Evolutionary conservation across 2,888 invertebrate genomes (phyloP).

Genomic region (Folsomia manolachei): DNA sequence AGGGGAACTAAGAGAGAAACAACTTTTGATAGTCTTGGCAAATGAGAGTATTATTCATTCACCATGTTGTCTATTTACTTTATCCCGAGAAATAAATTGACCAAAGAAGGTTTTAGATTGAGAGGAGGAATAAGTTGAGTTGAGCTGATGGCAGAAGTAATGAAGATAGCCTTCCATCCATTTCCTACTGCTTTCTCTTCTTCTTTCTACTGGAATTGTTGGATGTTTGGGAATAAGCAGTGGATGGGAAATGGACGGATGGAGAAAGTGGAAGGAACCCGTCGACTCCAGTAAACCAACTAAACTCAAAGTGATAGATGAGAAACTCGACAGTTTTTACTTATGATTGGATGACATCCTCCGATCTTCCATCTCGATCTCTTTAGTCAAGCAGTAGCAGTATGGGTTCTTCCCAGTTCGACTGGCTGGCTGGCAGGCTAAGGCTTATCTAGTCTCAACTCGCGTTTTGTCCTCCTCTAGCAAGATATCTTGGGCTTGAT

Average conservation of each 20-base stretch:
- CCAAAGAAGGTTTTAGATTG: constrained; percentile 17
- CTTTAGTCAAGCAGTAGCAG: no score
- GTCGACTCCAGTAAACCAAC: neutral
- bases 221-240: no score
- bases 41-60: constrained; percentile 36
- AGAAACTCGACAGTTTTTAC: constrained; percentile 24
- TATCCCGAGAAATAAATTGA: constrained; percentile 19
- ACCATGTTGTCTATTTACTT: constrained; percentile 23
- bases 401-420: no score
- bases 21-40: constrained; percentile 19
- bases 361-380: neutral
- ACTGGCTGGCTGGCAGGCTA: no score
- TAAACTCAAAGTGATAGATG: constrained; percentile 20
- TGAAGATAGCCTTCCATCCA: constrained; percentile 13
- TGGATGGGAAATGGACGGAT: neutral
- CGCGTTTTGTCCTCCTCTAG: neutral
- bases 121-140: constrained; percentile 22
- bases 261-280: neutral
- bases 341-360: constrained; percentile 42
- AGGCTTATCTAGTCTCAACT: neutral
- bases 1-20: neutral
- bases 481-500: no score
- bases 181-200: neutral
- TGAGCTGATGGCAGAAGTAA: constrained; percentile 18
- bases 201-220: neutral